Conservation (phyloP, 2,113 vertebrate species). For the Jacana jacana region DNA sequence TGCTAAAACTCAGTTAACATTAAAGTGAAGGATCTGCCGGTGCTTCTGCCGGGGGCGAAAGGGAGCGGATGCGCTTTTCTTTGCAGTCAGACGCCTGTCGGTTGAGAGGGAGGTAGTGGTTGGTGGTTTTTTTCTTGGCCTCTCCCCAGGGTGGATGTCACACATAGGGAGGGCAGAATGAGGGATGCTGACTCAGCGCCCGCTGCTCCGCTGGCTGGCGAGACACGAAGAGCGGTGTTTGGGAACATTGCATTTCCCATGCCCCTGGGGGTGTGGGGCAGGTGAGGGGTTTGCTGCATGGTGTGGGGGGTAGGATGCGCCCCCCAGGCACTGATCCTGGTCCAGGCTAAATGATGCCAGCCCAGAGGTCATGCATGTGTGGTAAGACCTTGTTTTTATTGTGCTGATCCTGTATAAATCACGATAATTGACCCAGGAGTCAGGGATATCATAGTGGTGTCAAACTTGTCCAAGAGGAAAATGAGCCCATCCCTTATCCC, state of each 20-base stretch:
- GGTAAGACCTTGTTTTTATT: background rate
- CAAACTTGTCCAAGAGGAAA: background rate
- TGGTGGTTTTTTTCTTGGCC: background rate
- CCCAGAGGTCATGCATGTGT: background rate
- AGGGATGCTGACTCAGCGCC: conserved; percentile 40
- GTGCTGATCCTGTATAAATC: background rate
- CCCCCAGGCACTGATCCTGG: background rate
- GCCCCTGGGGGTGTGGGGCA: background rate
- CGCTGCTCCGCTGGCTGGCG: accelerated
- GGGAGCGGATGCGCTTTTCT: conserved; percentile 9
- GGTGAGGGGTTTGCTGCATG: background rate
- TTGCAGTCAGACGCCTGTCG: background rate
- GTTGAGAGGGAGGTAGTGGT: background rate
- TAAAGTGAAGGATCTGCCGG: conserved; percentile 59
- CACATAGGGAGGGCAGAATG: background rate
- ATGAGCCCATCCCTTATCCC: background rate
- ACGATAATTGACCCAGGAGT: background rate
- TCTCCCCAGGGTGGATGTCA: background rate
- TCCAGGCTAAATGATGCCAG: background rate
- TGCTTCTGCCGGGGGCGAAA: background rate
- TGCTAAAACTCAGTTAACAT: conserved; percentile 50
- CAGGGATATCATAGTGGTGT: background rate
- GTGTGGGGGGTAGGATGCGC: background rate
- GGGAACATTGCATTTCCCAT: background rate
- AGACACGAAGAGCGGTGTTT: background rate